A percentile compares a stretch with the other conserved stretches of the same genome.
Evolutionary conservation across 2,113 vertebrate species (phyloP).

Genomic region (Paradisaea rubra): DNA sequence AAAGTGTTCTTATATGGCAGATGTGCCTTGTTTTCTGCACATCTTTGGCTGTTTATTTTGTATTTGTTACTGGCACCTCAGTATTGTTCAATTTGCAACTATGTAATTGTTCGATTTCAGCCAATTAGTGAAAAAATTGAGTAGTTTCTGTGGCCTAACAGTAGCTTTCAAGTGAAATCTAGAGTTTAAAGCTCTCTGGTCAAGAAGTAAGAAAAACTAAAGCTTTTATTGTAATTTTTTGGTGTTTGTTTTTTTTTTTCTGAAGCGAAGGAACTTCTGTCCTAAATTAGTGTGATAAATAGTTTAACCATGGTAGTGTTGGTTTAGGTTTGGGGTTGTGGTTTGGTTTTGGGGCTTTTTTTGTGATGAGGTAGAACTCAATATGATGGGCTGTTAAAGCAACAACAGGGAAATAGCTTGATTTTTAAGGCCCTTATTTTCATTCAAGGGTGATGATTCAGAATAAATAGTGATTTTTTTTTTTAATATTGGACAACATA

Average conservation of each 20-base stretch:
- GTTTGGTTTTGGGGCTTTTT: not conserved
- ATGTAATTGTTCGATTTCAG: not conserved
- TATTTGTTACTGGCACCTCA: not conserved
- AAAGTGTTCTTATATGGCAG: not conserved
- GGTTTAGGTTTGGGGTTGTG: not conserved
- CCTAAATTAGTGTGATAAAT: not conserved
- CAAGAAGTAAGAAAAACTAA: not conserved
- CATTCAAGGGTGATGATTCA: not conserved
- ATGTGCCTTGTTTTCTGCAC: not conserved
- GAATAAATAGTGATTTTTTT: not conserved
- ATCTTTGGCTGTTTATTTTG: not conserved
- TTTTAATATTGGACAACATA: not conserved
- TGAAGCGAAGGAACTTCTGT: not conserved
- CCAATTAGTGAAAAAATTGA: not conserved
- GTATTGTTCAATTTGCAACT: not conserved
- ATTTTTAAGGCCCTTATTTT: not conserved
- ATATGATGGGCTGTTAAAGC: not conserved
- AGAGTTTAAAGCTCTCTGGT: not conserved
- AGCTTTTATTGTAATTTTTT: not conserved
- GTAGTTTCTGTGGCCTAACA: not conserved
- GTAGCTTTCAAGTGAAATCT: not conserved
- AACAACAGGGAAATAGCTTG: not conserved
- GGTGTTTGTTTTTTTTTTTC: not conserved
- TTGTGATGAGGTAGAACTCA: not conserved
- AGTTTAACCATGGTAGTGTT: not conserved